Conservation (phyloP, 2,888 invertebrate species). For the Atrina japonica region DNA sequence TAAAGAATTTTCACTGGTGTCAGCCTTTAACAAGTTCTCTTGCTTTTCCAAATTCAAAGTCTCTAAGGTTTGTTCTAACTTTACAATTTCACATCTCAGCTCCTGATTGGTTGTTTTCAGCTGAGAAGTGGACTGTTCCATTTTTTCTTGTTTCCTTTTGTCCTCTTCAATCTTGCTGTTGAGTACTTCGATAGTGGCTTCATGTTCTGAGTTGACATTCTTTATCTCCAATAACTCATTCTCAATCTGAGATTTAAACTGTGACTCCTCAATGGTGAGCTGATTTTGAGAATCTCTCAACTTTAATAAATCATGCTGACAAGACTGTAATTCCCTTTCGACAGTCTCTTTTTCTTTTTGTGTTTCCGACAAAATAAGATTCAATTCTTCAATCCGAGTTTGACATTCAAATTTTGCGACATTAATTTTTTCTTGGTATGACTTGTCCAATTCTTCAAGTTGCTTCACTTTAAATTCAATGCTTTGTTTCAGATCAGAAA, state of each 20-base stretch:
- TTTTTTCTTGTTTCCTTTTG: constrained; percentile 35
- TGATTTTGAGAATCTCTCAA: constrained; percentile 49
- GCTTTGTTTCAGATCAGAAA: constrained; percentile 6
- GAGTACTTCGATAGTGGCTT: constrained; percentile 34
- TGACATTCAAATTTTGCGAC: not conserved
- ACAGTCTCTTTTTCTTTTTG: constrained; percentile 33
- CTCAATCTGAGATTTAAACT: constrained; percentile 43
- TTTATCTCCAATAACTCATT: constrained; percentile 30
- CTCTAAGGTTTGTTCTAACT: constrained; percentile 12
- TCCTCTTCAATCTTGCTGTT: constrained; percentile 33
- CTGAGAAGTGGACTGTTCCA: not conserved
- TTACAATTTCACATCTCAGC: not conserved
- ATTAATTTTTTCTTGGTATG: constrained; percentile 20
- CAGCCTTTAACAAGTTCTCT: constrained; percentile 12
- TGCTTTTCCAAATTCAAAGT: constrained; percentile 9
- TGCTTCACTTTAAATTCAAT: constrained; percentile 32
- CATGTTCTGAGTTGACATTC: constrained; percentile 29
- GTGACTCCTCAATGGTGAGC: constrained; percentile 44
- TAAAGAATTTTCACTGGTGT: too few species aligned
- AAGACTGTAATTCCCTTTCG: constrained; percentile 21
- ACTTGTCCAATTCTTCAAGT: constrained; percentile 11
- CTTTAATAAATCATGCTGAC: constrained; percentile 37
- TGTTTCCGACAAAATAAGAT: constrained; percentile 29
- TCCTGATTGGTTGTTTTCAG: not conserved
- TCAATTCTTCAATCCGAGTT: constrained; percentile 35